A percentile compares a stretch with the other conserved stretches of the same genome.
These are phyloP conservation scores for Antennarius striatus DNA, from an alignment of 2,113 vertebrate species.

Conservation along the genomic window DNA sequence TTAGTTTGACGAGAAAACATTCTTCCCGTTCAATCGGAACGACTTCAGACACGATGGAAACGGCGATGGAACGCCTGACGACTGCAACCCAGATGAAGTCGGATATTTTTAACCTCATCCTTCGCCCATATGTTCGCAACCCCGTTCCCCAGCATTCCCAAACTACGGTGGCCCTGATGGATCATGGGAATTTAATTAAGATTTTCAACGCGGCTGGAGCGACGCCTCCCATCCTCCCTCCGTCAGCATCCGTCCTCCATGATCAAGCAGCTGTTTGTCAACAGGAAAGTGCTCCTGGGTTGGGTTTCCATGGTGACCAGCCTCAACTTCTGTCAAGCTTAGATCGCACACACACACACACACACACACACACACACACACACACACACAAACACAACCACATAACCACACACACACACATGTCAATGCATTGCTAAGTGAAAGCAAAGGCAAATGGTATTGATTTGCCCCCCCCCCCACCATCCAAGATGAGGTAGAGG, in stretches of 20 bases:
- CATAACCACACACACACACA: conserved; percentile 5
- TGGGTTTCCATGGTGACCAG: conserved; percentile 56
- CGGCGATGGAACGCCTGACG: too few species aligned
- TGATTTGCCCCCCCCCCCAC: conserved; percentile 20
- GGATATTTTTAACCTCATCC: too few species aligned
- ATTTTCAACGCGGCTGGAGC: too few species aligned
- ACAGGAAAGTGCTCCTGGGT: conserved; percentile 21
- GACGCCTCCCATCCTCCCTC: not conserved
- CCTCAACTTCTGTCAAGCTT: conserved; percentile 21
- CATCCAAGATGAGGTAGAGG: conserved; percentile 28
- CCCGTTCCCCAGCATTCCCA: too few species aligned
- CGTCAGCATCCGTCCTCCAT: conserved; percentile 9
- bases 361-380: conserved; percentile 4
- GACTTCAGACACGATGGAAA: too few species aligned
- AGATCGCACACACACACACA: not conserved
- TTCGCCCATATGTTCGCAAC: too few species aligned
- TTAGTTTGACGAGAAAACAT: too few species aligned
- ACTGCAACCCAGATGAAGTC: too few species aligned
- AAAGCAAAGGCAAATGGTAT: conserved; percentile 44
- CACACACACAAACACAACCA: conserved; percentile 17
- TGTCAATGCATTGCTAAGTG: not conserved
- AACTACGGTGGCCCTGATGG: too few species aligned
- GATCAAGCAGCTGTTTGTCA: conserved; percentile 8
- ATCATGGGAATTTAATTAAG: too few species aligned
- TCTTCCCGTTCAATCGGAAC: too few species aligned